phyloP scores from a whole-genome alignment of 2,888 invertebrate genomes.

The Luperina nickerlii region DNA sequence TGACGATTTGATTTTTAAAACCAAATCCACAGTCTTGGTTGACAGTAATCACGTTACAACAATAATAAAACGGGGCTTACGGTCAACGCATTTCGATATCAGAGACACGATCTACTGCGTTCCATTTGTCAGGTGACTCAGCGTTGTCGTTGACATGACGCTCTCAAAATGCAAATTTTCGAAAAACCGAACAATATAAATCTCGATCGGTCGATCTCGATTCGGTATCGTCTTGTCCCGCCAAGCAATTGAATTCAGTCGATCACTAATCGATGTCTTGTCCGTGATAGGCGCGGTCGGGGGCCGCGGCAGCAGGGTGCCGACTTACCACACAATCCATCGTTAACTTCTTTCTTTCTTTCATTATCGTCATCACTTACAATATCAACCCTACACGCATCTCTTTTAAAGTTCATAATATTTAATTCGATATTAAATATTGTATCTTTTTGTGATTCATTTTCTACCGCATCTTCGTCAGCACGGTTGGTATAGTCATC shows the following conservation, averaged over 20 bases:
- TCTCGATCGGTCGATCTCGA: slow-evolving; percentile 87
- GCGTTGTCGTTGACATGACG: slow-evolving; percentile 89
- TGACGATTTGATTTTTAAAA: slow-evolving; percentile 76
- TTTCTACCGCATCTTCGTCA: slow-evolving; percentile 89
- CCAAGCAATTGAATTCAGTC: slow-evolving; percentile 90
- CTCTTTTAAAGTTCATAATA: slow-evolving; percentile 82
- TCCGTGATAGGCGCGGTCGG: slow-evolving; percentile 90
- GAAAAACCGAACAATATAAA: slow-evolving; percentile 88
- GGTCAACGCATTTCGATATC: slow-evolving; percentile 89
- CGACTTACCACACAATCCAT: slow-evolving; percentile 91
- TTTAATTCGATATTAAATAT: slow-evolving; percentile 81
- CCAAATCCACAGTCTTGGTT: slow-evolving; percentile 79
- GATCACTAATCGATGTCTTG: slow-evolving; percentile 91
- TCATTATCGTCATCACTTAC: slow-evolving; percentile 84
- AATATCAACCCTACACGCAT: slow-evolving; percentile 85
- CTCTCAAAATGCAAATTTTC: slow-evolving; percentile 90
- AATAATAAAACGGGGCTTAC: slow-evolving; percentile 88
- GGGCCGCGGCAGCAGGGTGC: slow-evolving; percentile 90
- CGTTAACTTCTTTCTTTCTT: slow-evolving; percentile 90
- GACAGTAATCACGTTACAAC: slow-evolving; percentile 89
- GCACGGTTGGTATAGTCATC: slow-evolving; percentile 75
- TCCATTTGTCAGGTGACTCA: slow-evolving; percentile 90
- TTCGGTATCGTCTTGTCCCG: slow-evolving; percentile 88
- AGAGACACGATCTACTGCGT: slow-evolving; percentile 84
- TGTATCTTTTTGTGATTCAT: slow-evolving; percentile 87